Base-by-base conservation (phyloP, 2,797 vertebrate species). In the Gambelia wislizenii region DNA sequence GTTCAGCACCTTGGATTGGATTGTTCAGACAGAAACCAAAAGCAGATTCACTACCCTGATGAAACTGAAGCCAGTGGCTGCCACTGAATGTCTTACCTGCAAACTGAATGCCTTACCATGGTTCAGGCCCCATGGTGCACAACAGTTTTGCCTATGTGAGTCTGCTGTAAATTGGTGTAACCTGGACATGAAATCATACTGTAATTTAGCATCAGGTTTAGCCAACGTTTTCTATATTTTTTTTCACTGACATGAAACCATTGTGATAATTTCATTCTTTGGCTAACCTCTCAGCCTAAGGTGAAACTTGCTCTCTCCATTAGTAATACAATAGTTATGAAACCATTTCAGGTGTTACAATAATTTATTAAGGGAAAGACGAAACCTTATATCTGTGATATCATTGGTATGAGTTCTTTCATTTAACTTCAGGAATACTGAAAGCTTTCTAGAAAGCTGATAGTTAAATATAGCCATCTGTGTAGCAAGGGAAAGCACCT, bases 261-360 rank as follows among this genome's bases (percentile, higher is more conserved):
- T 91, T 92, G 76, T 87, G 90, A 94, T 93, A 39, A 56, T 91
- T 94, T 91, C 72, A 92, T 90, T 85, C 83, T 89, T 87, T 59
- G 0, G 0, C 82, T 91, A 92, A 87, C 76, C 79, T 95, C 83
- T 88, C 89, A 92, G 49, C 86, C 61, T 44, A 85, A 89, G 83
- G 86, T 61, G 95, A 93, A 94, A 42, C 90, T 94, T 49, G 0
- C 75, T 96, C 36, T 33, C 42, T 86, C 83, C 70, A 33, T 87
- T 89, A 95, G 78, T 89, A 80, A 89, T 81, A 91, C 82, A 92
- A 49, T n/a, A n/a, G 80, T 92, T 88, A 90, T 92, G 78, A 82
- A 80, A 61, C 85, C 72, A 70, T 3, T 1, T 79, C 70, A 88
- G 44, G 52, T 87, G 77, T 76, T 90, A 92, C 9, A 84, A 54